A percentile compares a stretch with the other conserved stretches of the same genome.
Evolutionary conservation across 2,113 vertebrate species (phyloP).

Genomic region (Sylvilagus bachmani): DNA sequence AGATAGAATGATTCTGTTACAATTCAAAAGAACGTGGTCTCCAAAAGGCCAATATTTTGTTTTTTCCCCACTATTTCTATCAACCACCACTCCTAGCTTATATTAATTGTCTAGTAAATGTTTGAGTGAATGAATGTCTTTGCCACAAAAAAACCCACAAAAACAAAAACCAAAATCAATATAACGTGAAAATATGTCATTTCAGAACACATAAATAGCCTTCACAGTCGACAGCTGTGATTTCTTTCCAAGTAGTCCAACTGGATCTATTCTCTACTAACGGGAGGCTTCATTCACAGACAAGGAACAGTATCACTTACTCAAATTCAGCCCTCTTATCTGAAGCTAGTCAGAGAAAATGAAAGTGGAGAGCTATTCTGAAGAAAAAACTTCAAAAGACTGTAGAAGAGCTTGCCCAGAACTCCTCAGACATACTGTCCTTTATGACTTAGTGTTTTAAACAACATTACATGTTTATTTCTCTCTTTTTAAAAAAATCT

Average conservation of each 20-base stretch:
- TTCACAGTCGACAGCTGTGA: background rate
- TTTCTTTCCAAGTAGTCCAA: background rate
- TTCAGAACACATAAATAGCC: background rate
- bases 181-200: background rate
- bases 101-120: slow-evolving; percentile 27
- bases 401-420: background rate
- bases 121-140: background rate
- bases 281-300: background rate
- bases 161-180: background rate
- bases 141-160: background rate
- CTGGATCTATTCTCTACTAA: background rate
- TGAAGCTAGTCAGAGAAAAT: background rate
- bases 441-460: background rate
- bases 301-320: background rate
- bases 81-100: background rate
- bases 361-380: background rate
- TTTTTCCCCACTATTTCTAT: background rate
- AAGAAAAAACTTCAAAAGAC: background rate
- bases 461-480: background rate
- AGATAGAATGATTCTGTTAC: background rate
- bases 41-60: background rate
- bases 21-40: background rate
- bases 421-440: background rate
- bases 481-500: background rate
- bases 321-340: background rate